Conservation (phyloP, 2,888 invertebrate genomes). For the Melinaea marsaeus region DNA sequence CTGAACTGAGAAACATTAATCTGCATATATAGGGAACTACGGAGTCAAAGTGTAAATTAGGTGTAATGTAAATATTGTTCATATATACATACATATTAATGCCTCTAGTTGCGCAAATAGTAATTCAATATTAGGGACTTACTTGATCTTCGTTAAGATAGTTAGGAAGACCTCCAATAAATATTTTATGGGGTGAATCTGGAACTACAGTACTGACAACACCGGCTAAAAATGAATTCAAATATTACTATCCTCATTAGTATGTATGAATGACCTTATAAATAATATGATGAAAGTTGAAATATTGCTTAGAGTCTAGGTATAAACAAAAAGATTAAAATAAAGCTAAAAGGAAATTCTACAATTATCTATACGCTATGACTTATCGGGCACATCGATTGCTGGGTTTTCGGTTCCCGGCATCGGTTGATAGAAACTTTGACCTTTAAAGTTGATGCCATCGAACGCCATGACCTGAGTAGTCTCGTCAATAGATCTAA, state of each 20-base stretch:
- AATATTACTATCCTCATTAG: constrained; percentile 29
- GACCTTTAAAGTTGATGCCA: constrained; percentile 98
- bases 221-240: constrained; percentile 72
- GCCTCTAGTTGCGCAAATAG: constrained; percentile 15
- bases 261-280: constrained; percentile 7
- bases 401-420: constrained; percentile 94
- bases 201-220: constrained; percentile 96
- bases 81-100: constrained; percentile 18
- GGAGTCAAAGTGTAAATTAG: background rate
- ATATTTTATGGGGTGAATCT: constrained; percentile 99
- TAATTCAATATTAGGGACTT: constrained; percentile 53
- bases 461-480: constrained; percentile 99
- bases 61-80: constrained; percentile 2
- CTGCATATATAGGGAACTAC: constrained; percentile 8
- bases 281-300: constrained; percentile 14
- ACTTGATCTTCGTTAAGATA: constrained; percentile 99
- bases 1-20: constrained; percentile 18
- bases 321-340: constrained; percentile 14
- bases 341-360: constrained; percentile 7
- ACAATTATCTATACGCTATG: constrained; percentile 14
- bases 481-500: constrained; percentile 98
- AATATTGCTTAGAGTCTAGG: constrained; percentile 31
- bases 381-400: constrained; percentile 88
- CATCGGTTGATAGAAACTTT: constrained; percentile 98
- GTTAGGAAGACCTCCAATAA: constrained; percentile 98